Conservation (phyloP, 1,140 invertebrate species). For the Melipona quadrifasciata region DNA sequence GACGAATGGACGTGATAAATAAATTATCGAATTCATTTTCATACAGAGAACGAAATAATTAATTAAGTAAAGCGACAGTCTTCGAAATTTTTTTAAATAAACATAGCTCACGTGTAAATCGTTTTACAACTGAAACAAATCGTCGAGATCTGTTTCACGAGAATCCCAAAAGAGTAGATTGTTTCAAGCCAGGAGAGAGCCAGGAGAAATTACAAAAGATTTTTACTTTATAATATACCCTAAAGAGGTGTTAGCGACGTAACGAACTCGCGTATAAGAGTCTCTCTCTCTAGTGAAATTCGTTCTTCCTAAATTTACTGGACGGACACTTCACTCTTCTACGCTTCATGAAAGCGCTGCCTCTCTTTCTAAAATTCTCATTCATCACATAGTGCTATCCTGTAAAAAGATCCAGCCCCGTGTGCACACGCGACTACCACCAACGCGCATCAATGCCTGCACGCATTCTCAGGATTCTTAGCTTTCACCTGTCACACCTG, state of each 20-base stretch:
- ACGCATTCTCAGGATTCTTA: background rate
- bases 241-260: background rate
- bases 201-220: background rate
- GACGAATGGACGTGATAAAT: too few relatives aligned
- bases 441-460: background rate
- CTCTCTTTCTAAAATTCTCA: slow-evolving; percentile 1
- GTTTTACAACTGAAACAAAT: background rate
- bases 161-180: background rate
- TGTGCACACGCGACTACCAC: too few relatives aligned
- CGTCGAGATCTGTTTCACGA: background rate
- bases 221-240: background rate
- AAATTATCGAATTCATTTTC: too few relatives aligned
- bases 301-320: background rate
- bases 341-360: background rate
- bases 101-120: too few relatives aligned
- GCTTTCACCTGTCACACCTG: too few relatives aligned
- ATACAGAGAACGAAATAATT: too few relatives aligned
- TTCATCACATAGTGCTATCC: background rate
- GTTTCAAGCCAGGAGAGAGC: rapidly evolving
- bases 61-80: too few relatives aligned
- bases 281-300: background rate
- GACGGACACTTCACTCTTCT: background rate
- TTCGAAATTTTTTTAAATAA: too few relatives aligned
- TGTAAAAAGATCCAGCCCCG: background rate
- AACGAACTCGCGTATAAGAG: background rate